Base-by-base conservation (phyloP, 2,113 vertebrate species). In the Genyomyrus donnyi region DNA sequence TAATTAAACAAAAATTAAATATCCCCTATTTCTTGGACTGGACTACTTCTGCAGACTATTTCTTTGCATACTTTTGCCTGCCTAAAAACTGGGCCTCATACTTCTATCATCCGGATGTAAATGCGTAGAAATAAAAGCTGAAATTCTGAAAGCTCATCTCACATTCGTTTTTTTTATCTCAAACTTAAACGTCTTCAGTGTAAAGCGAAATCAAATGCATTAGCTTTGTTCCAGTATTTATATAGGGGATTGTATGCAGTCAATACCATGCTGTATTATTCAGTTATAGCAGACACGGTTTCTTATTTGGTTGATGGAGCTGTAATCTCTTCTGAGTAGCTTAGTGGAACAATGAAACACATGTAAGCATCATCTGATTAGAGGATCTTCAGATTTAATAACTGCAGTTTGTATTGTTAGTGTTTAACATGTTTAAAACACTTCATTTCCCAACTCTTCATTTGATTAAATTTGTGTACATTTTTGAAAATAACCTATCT, bases 291-390 rank as follows among this genome's bases (percentile, higher is more conserved):
- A 46, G 45, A 74, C 87, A 49, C 89, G 89, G 91, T 85, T 87
- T 91, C 50, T 90, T 83, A 87, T 90, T 90, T 87, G 83, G 87
- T 66, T 58, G 24, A 50, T 5, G 5, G 80, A 35, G 31, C 58
- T 90, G 88, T 87, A 89, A 90, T 53, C 77, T 88, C 58, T 35
- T 83, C 31, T 56, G 83, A 90, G 6, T 15, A 91, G 91, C 89
- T 8, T 45, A 92, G 62, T 15, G 42, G 46, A 91, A 91, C 74
- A 74, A 88, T 50, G 88, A 92, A 90, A 91, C 94, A 93, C 89
- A 94, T 94, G 93, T 90, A 74, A 88, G 90, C 93, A 91, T 88
- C 56, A 92, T 8, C 42, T 66, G 62, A 70, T 90, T 87, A 58
- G 66, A 89, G 50, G 49, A 89, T n/a, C 62, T 89, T 87, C 92